Conservation (phyloP, 2,113 vertebrate species). For the Cinclus cinclus region DNA sequence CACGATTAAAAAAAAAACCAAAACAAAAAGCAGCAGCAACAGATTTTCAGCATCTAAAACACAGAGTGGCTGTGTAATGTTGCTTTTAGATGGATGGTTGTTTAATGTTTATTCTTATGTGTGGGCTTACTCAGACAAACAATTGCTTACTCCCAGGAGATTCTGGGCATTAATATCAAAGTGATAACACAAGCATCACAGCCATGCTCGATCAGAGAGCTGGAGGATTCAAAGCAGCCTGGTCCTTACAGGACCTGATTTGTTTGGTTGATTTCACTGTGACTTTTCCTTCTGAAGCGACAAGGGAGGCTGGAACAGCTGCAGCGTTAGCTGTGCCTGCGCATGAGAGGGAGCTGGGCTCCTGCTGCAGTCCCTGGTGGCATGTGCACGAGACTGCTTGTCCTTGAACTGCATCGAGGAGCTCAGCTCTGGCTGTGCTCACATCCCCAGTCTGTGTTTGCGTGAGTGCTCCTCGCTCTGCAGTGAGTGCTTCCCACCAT, state of each 20-base stretch:
- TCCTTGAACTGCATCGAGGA: neutral
- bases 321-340: neutral
- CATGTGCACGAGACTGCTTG: neutral
- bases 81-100: slow-evolving; percentile 52
- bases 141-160: slow-evolving; percentile 56
- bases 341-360: neutral
- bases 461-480: neutral
- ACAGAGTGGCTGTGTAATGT: slow-evolving; percentile 52
- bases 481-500: neutral
- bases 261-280: neutral
- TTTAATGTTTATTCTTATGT: slow-evolving; percentile 67
- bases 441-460: neutral
- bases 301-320: neutral
- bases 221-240: slow-evolving; percentile 48
- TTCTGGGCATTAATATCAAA: slow-evolving; percentile 73
- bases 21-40: neutral
- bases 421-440: neutral
- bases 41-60: slow-evolving; percentile 67
- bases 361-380: neutral
- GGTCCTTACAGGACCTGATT: slow-evolving; percentile 38
- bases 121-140: slow-evolving; percentile 70
- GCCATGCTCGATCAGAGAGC: slow-evolving; percentile 41
- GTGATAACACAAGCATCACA: slow-evolving; percentile 59
- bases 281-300: neutral
- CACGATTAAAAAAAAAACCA: slow-evolving; percentile 72